These are phyloP conservation scores for Holcopasites calliopsidis DNA, from an alignment of 1,140 invertebrate species.

Conservation along the genomic window DNA sequence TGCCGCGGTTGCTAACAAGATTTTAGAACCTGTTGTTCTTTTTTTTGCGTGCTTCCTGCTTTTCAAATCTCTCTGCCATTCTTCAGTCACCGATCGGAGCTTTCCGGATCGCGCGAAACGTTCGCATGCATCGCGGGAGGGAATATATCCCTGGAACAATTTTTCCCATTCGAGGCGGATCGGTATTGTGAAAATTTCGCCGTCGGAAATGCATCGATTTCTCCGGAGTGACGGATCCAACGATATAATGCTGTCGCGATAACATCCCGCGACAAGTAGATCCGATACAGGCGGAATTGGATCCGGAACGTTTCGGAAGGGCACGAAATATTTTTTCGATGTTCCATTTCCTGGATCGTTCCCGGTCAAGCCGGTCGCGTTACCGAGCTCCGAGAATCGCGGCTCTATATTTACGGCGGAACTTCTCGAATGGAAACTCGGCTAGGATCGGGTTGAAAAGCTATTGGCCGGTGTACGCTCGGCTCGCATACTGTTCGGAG, in stretches of 20 bases:
- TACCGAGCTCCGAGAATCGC: background rate
- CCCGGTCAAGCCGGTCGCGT: background rate
- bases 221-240: background rate
- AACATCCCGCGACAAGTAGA: conserved; percentile 41
- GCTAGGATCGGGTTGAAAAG: conserved; percentile 36
- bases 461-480: conserved; percentile 3
- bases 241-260: conserved; percentile 26
- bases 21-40: conserved; percentile 14
- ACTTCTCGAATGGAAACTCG: conserved; percentile 32
- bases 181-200: background rate
- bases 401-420: conserved; percentile 41
- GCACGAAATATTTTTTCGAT: conserved; percentile 45
- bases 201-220: conserved; percentile 32
- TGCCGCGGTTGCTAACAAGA: conserved; percentile 37
- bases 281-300: conserved; percentile 40
- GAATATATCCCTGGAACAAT: background rate
- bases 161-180: background rate
- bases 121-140: too few relatives aligned
- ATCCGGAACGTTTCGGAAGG: conserved; percentile 41
- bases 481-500: conserved; percentile 31
- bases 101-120: background rate
- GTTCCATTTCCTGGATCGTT: conserved; percentile 30
- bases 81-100: background rate
- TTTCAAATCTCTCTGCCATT: background rate
- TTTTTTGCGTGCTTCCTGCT: too few relatives aligned